phyloP scores from a whole-genome alignment of 2,113 vertebrate species.

The Corvus cornix region DNA sequence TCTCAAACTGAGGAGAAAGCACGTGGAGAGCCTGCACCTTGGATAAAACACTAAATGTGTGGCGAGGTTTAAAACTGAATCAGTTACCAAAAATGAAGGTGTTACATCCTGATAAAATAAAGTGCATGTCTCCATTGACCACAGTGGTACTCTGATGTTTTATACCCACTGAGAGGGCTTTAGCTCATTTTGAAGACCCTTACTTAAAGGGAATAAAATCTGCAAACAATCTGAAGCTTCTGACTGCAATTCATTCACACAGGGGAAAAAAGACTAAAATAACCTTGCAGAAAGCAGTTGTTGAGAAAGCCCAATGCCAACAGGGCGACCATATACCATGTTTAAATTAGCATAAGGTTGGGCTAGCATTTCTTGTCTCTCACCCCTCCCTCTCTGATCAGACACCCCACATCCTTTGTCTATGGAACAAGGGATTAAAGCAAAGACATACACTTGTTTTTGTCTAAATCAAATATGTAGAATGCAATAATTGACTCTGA shows the following conservation, averaged over 20 bases:
- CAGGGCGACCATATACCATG: neutral
- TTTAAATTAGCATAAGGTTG: neutral
- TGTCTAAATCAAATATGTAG: neutral
- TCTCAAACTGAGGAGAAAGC: neutral
- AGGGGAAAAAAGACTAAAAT: neutral
- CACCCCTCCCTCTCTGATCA: neutral
- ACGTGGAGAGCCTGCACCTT: neutral
- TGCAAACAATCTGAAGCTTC: neutral
- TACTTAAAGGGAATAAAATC: neutral
- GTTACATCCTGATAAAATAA: neutral
- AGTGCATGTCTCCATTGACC: neutral
- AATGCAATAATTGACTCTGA: slow-evolving; percentile 21
- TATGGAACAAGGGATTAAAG: neutral
- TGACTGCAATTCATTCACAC: neutral
- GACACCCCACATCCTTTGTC: neutral
- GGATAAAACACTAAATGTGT: neutral
- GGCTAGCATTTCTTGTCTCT: neutral
- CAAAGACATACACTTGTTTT: neutral
- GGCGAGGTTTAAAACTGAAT: neutral
- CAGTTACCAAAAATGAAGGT: neutral
- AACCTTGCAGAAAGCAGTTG: neutral
- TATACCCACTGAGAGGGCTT: neutral
- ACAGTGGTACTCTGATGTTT: neutral
- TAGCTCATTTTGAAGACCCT: neutral
- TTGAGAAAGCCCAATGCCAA: neutral